Evolutionary conservation across 1,140 invertebrate species (phyloP).

Genomic region (Procambarus clarkii): DNA sequence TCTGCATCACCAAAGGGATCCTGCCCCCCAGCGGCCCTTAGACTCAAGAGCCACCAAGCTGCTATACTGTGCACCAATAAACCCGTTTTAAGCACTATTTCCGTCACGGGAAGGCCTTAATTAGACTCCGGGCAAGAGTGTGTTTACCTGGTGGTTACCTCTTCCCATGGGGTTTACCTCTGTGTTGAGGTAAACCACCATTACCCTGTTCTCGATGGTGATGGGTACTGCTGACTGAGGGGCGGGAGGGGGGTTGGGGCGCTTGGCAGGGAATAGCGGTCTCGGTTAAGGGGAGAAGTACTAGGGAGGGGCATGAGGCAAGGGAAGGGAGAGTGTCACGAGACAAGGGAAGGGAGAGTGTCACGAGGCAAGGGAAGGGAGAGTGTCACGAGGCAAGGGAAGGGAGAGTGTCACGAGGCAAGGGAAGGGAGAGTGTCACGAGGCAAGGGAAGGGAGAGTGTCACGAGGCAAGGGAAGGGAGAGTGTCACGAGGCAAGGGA

Average conservation of each 20-base stretch:
- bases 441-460: too few species aligned
- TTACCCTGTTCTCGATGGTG: not conserved
- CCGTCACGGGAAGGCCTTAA: constrained; percentile 13
- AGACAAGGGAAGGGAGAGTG: not conserved
- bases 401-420: too few species aligned
- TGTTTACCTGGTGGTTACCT: not conserved
- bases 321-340: not conserved
- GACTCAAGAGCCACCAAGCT: not conserved
- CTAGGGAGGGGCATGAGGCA: not conserved
- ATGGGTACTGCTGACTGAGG: not conserved
- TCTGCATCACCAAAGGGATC: not conserved
- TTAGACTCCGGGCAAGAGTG: constrained; percentile 23
- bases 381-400: too few species aligned
- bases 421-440: too few species aligned
- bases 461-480: not conserved
- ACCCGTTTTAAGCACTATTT: constrained; percentile 33
- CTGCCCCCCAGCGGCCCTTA: not conserved
- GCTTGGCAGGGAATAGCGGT: too few species aligned
- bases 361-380: too few species aligned
- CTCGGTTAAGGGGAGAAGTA: not conserved
- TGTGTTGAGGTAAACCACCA: not conserved
- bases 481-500: too few species aligned
- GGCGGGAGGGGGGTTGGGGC: not conserved
- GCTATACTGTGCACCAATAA: constrained; percentile 20
- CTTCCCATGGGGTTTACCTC: too few species aligned